Base-by-base conservation (phyloP, 2,888 invertebrate species). In the Eilema sororculum region DNA sequence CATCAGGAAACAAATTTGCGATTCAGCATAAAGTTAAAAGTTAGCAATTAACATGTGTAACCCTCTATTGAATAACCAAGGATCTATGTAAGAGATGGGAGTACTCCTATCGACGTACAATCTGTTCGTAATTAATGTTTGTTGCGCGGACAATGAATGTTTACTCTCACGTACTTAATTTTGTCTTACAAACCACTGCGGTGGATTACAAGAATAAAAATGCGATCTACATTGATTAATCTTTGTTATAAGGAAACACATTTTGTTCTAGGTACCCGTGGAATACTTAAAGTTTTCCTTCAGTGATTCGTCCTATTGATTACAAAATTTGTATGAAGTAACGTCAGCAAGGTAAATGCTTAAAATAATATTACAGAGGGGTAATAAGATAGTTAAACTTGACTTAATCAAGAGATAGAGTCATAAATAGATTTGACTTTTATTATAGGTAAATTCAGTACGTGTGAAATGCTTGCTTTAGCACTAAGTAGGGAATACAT, bases 71-170 rank as follows among this genome's bases (percentile, higher is more conserved):
- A 71, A 75, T 64, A 72, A 69, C 79, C 81, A 86, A 86, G 84
- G 85, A 87, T 86, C 74, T 79, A 77, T 78, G 65, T 73, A 72
- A 66, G 65, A 74, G 74, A 74, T 84, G 82, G 80, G 75, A 78
- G 75, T 72, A 73, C 74, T 73, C 74, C 72, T 72, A 77, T 78
- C 88, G 90, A 89, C 89, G 78, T 79, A 65, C 80, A 85, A 90
- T 91, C 91, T 87, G 81, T 84, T 86, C 88, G 81, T 85, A 86
- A 89, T 89, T 87, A 91, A 91, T 93, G 91, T 92, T 89, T 76
- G 74, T 70, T 67, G 78, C 79, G 74, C 28, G 56, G 82, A 91
- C 92, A 92, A 92, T 91, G 87, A 78, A 71, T 79, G 85, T 84
- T 87, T 87, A 85, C 81, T 92, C 93, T 84, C 93, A 92, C 92